Percentiles rank a stretch among this genome's conserved stretches.
These are phyloP conservation scores for Montipora efflorescens DNA, from an alignment of 64 coral and sea anemone species.

Conservation along the genomic window DNA sequence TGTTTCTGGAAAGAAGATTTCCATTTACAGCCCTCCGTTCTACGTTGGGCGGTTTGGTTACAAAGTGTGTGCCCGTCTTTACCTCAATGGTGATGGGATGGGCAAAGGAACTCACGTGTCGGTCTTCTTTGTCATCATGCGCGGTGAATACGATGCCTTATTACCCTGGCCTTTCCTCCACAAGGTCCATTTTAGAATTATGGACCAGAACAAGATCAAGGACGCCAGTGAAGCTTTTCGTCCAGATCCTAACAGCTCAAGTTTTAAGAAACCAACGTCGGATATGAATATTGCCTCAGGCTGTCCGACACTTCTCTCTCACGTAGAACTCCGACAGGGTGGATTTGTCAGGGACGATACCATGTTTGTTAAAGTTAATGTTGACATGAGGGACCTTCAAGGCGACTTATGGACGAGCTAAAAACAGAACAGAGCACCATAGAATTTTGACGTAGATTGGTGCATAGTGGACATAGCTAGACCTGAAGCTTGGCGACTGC, in stretches of 20 bases:
- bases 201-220: neutral
- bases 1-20: too few relatives aligned
- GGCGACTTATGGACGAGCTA: neutral
- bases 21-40: too few relatives aligned
- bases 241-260: slow-evolving; percentile 39
- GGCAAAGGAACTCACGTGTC: slow-evolving; percentile 33
- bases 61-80: too few relatives aligned
- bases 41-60: too few relatives aligned
- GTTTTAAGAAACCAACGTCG: slow-evolving; percentile 28
- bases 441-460: too few relatives aligned
- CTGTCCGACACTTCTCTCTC: slow-evolving; percentile 38
- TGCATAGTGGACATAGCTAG: too few relatives aligned
- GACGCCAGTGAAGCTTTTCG: slow-evolving; percentile 12
- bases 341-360: slow-evolving; percentile 46
- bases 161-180: slow-evolving; percentile 42
- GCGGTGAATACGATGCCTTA: slow-evolving; percentile 47
- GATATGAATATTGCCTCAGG: slow-evolving; percentile 70
- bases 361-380: slow-evolving; percentile 36
- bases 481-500: too few relatives aligned
- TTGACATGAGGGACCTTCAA: neutral
- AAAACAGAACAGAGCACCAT: too few relatives aligned
- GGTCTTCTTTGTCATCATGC: slow-evolving; percentile 42
- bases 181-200: neutral
- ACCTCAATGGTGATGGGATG: slow-evolving; percentile 16
- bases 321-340: neutral